Conservation (phyloP, 2,113 vertebrate genomes). For the Podarcis cretensis region DNA sequence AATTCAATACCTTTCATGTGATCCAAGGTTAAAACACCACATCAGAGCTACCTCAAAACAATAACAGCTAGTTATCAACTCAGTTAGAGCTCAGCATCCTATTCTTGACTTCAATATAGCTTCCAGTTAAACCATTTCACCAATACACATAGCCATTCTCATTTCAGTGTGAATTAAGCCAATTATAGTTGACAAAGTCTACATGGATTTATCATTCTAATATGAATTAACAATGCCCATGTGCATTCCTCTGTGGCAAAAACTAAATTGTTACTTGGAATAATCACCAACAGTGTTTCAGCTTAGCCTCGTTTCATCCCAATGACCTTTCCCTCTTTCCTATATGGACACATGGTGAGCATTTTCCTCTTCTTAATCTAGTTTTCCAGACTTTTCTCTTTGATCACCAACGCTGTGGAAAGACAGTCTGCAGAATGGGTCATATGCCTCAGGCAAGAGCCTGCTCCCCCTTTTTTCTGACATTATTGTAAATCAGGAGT, state of each 20-base stretch:
- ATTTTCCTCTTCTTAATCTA: conserved; percentile 5
- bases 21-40: too few relatives aligned
- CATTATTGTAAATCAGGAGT: not conserved
- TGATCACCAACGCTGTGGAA: not conserved
- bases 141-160: too few relatives aligned
- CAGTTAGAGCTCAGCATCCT: too few relatives aligned
- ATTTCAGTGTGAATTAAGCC: too few relatives aligned
- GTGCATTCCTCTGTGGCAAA: not conserved
- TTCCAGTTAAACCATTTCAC: too few relatives aligned
- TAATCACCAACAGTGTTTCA: conserved; percentile 8
- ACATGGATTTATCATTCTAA: not conserved
- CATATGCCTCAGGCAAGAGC: not conserved
- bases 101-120: too few relatives aligned
- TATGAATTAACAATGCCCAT: not conserved
- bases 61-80: too few relatives aligned
- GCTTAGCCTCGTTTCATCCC: not conserved
- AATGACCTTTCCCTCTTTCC: not conserved
- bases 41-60: too few relatives aligned
- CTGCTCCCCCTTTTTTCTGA: not conserved
- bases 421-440: not conserved
- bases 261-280: not conserved
- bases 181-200: not conserved
- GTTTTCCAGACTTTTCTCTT: not conserved
- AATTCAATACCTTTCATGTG: too few relatives aligned
- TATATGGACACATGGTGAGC: not conserved